A percentile compares a stretch with the other conserved stretches of the same genome.
Conservation (phyloP, 2,888 invertebrate species). For the Leistus spinibarbis region DNA sequence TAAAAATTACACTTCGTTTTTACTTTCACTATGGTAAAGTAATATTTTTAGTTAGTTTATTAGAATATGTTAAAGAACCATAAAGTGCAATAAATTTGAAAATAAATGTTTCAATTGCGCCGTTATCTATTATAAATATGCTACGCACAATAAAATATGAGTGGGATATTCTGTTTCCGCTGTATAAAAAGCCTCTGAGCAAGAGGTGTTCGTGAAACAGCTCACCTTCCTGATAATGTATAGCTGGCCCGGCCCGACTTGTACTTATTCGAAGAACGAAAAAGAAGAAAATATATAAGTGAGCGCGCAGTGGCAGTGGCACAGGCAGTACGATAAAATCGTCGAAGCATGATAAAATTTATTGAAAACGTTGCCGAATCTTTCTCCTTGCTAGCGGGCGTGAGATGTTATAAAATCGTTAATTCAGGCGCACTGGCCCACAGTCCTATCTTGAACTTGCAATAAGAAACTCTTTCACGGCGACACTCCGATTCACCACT, state of each 20-base stretch:
- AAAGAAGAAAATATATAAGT: constrained; percentile 22
- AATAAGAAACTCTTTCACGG: neutral
- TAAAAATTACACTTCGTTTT: no score
- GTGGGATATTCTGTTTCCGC: neutral
- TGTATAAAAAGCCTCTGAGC: neutral
- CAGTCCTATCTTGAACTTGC: neutral
- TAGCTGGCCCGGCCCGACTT: constrained; percentile 25
- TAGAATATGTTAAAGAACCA: no score
- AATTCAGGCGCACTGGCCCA: constrained; percentile 15
- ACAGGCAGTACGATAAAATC: constrained; percentile 30
- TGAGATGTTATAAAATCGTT: constrained; percentile 37
- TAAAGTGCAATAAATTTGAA: no score
- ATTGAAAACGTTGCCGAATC: constrained; percentile 37
- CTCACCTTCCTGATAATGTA: neutral
- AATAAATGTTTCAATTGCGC: no score
- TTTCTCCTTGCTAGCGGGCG: neutral
- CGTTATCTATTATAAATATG: neutral
- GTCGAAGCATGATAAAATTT: constrained; percentile 37
- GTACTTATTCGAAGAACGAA: constrained; percentile 27
- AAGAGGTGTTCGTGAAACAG: neutral
- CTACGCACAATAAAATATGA: neutral
- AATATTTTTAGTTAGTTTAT: no score
- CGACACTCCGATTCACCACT: neutral
- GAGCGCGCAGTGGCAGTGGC: neutral
- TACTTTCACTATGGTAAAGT: no score